These are phyloP conservation scores for Parus major DNA, from an alignment of 2,113 vertebrate genomes.

Conservation along the genomic window DNA sequence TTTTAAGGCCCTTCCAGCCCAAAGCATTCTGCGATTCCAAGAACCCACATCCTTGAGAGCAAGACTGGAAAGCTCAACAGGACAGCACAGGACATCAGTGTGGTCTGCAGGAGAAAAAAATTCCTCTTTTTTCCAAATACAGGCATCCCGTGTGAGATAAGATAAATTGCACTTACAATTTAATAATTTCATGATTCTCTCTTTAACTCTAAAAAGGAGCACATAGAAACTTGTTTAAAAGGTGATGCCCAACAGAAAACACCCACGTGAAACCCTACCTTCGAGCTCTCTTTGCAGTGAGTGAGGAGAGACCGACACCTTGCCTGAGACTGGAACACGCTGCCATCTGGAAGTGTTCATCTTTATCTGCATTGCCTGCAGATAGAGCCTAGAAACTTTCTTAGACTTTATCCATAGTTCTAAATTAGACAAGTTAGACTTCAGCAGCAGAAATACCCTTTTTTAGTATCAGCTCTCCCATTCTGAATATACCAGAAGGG, in stretches of 20 bases:
- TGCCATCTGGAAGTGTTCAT: slow-evolving; percentile 9
- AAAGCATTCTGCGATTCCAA: background rate
- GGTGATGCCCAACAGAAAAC: background rate
- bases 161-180: background rate
- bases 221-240: background rate
- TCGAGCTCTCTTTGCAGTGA: background rate
- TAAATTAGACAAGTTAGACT: background rate
- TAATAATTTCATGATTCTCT: background rate
- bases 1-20: background rate
- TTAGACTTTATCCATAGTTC: background rate
- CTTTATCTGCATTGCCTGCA: background rate
- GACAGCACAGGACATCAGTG: accelerated
- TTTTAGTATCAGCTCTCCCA: background rate
- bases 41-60: background rate
- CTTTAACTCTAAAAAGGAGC: background rate
- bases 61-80: background rate
- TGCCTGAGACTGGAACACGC: background rate
- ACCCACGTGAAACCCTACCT: background rate
- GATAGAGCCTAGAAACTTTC: background rate
- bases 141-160: background rate
- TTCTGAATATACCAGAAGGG: background rate
- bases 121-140: background rate
- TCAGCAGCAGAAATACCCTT: background rate
- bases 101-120: background rate
- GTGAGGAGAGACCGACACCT: background rate